phyloP scores from a whole-genome alignment of 2,113 vertebrate genomes.

The Electrona antarctica region DNA sequence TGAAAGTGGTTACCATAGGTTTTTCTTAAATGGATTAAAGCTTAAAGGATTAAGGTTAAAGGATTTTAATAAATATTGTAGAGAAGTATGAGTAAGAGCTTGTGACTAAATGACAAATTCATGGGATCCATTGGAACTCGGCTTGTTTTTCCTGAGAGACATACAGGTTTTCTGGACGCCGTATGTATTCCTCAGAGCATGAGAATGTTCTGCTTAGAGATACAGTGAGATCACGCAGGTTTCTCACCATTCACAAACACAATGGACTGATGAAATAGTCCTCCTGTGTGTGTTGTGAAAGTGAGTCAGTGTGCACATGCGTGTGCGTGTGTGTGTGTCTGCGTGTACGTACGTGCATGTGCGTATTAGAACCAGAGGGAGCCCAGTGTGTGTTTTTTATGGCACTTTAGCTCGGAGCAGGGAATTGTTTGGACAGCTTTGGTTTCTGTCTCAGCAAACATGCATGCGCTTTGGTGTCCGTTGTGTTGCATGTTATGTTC shows the following conservation, averaged over 20 bases:
- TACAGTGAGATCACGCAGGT: conserved; percentile 30
- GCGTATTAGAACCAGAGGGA: conserved; percentile 23
- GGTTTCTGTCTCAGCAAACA: conserved; percentile 45
- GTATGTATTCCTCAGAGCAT: conserved; percentile 50
- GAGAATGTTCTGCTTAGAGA: conserved; percentile 17
- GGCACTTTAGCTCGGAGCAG: conserved; percentile 53
- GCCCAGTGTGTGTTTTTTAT: conserved; percentile 17
- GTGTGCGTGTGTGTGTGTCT: conserved; percentile 11
- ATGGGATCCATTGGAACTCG: too few species aligned
- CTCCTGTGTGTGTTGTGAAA: conserved; percentile 1
- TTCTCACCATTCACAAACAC: conserved; percentile 45
- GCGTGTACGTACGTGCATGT: conserved; percentile 19
- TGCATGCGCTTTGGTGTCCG: conserved; percentile 16
- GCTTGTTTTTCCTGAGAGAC: too few species aligned
- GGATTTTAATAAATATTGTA: too few species aligned
- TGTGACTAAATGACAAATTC: too few species aligned
- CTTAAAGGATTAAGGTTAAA: too few species aligned
- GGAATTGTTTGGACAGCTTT: conserved; percentile 47
- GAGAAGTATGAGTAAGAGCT: too few species aligned
- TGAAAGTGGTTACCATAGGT: too few species aligned
- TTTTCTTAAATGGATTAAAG: too few species aligned
- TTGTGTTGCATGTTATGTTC: not conserved
- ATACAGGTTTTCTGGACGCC: too few species aligned
- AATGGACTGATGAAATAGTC: conserved; percentile 64
- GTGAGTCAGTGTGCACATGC: conserved; percentile 7